phyloP scores from a whole-genome alignment of 2,797 vertebrate genomes.

The Aselliscus stoliczkanus region DNA sequence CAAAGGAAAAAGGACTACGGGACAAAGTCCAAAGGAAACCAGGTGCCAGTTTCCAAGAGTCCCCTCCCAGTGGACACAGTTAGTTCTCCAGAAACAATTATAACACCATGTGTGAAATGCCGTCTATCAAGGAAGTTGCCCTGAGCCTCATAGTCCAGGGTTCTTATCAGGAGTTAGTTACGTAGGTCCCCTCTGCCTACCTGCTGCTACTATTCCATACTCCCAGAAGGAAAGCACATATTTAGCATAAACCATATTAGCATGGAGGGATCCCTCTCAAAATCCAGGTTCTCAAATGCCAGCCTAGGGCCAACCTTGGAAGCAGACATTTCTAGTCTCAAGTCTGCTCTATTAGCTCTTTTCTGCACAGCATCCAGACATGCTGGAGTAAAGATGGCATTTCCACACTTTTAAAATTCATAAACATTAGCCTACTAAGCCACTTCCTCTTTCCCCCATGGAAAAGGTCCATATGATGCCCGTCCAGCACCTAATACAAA shows the following conservation, averaged over 20 bases:
- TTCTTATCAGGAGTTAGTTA: background rate
- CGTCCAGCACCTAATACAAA: background rate
- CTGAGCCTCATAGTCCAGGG: background rate
- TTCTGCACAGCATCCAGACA: background rate
- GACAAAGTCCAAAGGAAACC: background rate
- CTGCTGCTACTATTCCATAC: background rate
- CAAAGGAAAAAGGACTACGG: background rate
- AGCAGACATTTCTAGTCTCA: background rate
- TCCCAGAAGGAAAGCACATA: background rate
- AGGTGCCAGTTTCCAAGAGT: background rate
- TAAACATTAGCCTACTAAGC: background rate
- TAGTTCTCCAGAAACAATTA: background rate
- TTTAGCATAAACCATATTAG: too few species aligned
- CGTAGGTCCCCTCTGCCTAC: background rate
- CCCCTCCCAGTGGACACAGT: background rate
- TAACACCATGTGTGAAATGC: background rate
- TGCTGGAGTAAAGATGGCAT: background rate
- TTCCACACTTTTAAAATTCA: background rate
- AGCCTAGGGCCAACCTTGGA: background rate
- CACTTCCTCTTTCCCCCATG: background rate
- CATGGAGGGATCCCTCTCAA: background rate
- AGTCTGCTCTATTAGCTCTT: background rate
- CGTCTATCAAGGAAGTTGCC: background rate
- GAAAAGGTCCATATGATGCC: background rate
- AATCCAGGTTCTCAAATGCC: background rate